Percentiles rank a stretch among this genome's conserved stretches.
phyloP scores from a whole-genome alignment of 2,888 invertebrate species.

The Taphrorychus bicolor region DNA sequence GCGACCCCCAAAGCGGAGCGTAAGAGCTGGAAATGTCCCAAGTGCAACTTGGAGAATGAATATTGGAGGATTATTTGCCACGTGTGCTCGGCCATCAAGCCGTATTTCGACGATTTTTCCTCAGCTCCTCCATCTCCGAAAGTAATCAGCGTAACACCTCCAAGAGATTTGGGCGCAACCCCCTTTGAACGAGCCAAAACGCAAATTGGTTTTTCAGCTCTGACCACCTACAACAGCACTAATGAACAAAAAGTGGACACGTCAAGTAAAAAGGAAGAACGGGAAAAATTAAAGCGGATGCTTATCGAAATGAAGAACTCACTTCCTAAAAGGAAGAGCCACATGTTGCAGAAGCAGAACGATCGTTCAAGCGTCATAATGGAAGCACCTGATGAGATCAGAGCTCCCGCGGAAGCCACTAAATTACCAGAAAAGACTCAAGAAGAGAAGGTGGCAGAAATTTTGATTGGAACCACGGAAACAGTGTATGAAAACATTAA shows the following conservation, averaged over 20 bases:
- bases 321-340: conserved; percentile 66
- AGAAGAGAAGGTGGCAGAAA: conserved; percentile 54
- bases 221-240: conserved; percentile 50
- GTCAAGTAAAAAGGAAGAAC: conserved; percentile 61
- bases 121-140: neutral
- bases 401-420: conserved; percentile 31
- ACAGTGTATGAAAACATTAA: conserved; percentile 61
- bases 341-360: conserved; percentile 50
- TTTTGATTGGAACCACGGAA: conserved; percentile 57
- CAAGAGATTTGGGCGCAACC: conserved; percentile 43
- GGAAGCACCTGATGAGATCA: conserved; percentile 52
- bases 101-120: conserved; percentile 55
- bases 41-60: conserved; percentile 68
- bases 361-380: conserved; percentile 54
- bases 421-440: conserved; percentile 43
- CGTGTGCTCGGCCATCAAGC: conserved; percentile 65
- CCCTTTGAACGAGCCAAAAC: conserved; percentile 57
- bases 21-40: conserved; percentile 66
- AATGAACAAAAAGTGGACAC: conserved; percentile 51
- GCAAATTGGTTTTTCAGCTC: conserved; percentile 58
- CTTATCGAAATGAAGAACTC: conserved; percentile 81
- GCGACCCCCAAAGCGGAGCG: conserved; percentile 54
- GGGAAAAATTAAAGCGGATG: conserved; percentile 72
- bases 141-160: conserved; percentile 32
- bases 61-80: conserved; percentile 70